Conservation (phyloP, 2,113 vertebrate species). For the Caretta caretta region DNA sequence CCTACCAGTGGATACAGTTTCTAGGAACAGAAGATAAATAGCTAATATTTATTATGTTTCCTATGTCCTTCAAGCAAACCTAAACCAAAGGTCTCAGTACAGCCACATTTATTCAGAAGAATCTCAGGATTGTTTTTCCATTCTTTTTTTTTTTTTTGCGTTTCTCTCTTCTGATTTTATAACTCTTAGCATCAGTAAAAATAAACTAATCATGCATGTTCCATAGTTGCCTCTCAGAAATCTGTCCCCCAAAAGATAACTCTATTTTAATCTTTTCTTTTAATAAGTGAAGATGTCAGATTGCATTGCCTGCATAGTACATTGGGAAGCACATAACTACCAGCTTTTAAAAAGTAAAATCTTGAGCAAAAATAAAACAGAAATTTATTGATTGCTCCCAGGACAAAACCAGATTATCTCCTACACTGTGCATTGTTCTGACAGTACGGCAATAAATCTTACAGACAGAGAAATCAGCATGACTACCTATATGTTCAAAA, state of each 20-base stretch:
- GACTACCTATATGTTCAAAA: background rate
- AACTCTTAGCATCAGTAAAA: background rate
- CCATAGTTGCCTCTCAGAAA: background rate
- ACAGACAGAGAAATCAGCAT: background rate
- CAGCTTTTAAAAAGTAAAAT: background rate
- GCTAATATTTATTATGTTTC: background rate
- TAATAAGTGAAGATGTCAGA: no score
- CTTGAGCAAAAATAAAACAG: background rate
- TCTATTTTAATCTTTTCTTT: no score
- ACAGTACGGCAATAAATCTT: background rate
- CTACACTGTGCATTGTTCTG: background rate
- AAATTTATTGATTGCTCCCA: background rate
- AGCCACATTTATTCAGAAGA: background rate
- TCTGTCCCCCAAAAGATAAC: background rate
- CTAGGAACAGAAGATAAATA: background rate
- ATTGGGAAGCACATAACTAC: background rate
- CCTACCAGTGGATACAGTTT: background rate
- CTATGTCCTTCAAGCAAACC: background rate
- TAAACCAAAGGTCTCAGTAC: background rate
- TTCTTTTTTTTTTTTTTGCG: background rate
- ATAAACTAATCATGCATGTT: background rate
- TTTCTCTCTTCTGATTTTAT: background rate
- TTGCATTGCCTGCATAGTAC: background rate
- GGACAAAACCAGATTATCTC: background rate
- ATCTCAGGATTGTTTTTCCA: background rate